Conservation (phyloP, 1,140 invertebrate genomes). For the Hylaeus volcanicus region DNA sequence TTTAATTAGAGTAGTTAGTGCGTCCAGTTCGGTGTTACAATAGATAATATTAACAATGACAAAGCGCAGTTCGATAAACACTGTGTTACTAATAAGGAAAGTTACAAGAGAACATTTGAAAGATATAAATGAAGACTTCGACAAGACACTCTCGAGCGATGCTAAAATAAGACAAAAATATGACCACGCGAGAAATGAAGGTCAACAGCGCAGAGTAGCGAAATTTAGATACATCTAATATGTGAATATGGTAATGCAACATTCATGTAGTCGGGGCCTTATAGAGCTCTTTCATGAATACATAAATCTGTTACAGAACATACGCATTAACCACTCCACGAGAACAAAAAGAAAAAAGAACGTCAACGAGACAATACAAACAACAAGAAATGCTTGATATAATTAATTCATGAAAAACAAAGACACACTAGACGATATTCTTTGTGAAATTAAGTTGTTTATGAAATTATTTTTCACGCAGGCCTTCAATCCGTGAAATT, state of each 20-base stretch:
- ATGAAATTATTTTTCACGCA: too few species aligned
- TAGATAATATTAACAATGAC: background rate
- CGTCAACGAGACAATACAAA: background rate
- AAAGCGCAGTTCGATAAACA: background rate
- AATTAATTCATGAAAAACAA: too few species aligned
- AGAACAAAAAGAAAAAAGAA: background rate
- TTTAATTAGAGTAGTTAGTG: too few species aligned
- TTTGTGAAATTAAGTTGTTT: too few species aligned
- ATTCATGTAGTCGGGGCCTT: conserved; percentile 21
- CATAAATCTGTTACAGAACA: conserved; percentile 32
- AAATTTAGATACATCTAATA: conserved; percentile 38
- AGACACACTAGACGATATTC: too few species aligned
- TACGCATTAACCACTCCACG: conserved; percentile 16
- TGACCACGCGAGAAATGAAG: background rate
- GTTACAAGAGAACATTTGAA: too few species aligned
- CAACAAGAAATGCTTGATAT: background rate
- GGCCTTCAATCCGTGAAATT: too few species aligned
- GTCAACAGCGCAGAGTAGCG: background rate
- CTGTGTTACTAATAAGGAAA: too few species aligned
- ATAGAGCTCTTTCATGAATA: conserved; percentile 35
- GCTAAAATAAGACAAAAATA: background rate
- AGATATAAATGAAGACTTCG: background rate
- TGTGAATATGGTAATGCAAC: conserved; percentile 31
- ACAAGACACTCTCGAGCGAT: background rate
- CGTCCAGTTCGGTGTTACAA: too few species aligned